Conservation (phyloP, 92 coral and sea anemone genomes). For the Umimayanthus kanabou region DNA sequence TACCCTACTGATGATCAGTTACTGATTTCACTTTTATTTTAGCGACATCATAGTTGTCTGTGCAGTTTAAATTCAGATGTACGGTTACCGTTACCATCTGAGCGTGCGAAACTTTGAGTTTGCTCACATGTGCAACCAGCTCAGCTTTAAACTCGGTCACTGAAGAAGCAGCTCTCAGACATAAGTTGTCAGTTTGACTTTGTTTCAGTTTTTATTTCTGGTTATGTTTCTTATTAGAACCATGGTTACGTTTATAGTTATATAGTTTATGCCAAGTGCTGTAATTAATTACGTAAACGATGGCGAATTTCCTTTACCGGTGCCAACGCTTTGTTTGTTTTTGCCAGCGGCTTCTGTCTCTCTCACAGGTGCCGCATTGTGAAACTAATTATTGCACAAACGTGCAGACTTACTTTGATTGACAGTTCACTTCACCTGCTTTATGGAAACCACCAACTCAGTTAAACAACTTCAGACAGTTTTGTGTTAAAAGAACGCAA, state of each 20-base stretch:
- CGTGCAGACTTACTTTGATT: background rate
- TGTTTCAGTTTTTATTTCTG: background rate
- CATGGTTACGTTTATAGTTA: background rate
- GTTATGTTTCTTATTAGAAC: background rate
- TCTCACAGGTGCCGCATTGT: conserved; percentile 22
- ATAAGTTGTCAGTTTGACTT: background rate
- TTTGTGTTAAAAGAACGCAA: background rate
- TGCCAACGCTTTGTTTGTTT: background rate
- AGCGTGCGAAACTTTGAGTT: background rate
- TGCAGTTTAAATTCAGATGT: background rate
- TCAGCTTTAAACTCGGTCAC: too few relatives aligned
- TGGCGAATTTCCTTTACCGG: background rate
- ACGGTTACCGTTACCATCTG: background rate
- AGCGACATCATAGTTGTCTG: too few relatives aligned
- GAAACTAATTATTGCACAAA: background rate
- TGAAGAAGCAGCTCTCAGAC: background rate
- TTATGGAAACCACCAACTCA: background rate
- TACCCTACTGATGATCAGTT: too few relatives aligned
- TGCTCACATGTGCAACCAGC: background rate
- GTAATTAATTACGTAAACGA: background rate
- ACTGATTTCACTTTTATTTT: too few relatives aligned
- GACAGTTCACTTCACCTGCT: conserved; percentile 20
- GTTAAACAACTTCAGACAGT: conserved; percentile 3
- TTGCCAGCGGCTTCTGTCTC: background rate
- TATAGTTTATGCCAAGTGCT: background rate